These are phyloP conservation scores for Galleria mellonella DNA, from an alignment of 1,140 invertebrate genomes.

Conservation along the genomic window DNA sequence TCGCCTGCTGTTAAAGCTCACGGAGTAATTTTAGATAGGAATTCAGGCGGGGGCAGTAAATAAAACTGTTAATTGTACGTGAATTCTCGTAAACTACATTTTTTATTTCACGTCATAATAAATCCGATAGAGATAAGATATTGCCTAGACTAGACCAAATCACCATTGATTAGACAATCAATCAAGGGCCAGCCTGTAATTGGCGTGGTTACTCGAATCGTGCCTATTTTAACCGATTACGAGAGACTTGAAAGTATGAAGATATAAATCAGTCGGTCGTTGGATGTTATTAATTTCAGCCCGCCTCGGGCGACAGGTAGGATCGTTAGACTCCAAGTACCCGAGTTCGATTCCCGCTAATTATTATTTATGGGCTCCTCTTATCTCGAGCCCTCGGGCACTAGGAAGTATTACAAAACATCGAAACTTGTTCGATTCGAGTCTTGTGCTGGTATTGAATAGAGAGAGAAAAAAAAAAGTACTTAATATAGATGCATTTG, in stretches of 20 bases:
- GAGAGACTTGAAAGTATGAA: slow-evolving; percentile 18
- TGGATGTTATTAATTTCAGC: slow-evolving; percentile 40
- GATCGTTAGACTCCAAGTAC: slow-evolving; percentile 42
- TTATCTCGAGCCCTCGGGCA: slow-evolving; percentile 29
- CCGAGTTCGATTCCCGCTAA: slow-evolving; percentile 49
- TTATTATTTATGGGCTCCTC: slow-evolving; percentile 51
- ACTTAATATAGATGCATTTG: too few species aligned
- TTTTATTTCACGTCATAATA: too few species aligned
- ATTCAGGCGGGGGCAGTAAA: too few species aligned
- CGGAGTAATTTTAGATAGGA: too few species aligned
- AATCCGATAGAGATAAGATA: too few species aligned
- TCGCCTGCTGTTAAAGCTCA: too few species aligned
- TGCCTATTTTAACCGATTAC: neutral
- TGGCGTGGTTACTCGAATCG: neutral
- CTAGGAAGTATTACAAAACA: slow-evolving; percentile 31
- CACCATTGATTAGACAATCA: slow-evolving; percentile 2
- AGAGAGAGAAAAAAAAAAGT: too few species aligned
- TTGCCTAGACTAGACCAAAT: neutral
- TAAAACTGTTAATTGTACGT: too few species aligned
- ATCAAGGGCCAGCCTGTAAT: neutral
- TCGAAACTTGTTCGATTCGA: slow-evolving; percentile 1
- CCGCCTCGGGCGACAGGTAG: slow-evolving; percentile 33
- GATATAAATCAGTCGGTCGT: slow-evolving; percentile 45
- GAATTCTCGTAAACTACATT: too few species aligned
- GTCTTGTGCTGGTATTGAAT: too few species aligned